Evolutionary conservation across 2,797 vertebrate genomes (phyloP).

Genomic region (Halcyon smyrnensis): DNA sequence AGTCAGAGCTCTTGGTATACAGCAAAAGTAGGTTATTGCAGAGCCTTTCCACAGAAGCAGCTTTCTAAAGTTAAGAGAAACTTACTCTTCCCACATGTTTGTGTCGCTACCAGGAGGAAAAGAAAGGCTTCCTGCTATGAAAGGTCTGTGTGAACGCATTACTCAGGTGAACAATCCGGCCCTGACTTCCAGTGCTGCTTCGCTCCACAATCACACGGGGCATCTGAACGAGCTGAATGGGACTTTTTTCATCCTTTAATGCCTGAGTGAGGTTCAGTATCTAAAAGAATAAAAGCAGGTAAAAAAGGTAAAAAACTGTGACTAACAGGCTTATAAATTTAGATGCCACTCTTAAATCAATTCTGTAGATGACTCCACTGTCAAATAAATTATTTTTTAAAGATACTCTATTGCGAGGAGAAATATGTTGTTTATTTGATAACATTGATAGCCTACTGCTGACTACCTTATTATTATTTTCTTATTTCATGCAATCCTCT

Average conservation of each 20-base stretch:
- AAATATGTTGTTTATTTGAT: neutral
- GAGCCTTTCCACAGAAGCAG: constrained; percentile 39
- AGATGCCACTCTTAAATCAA: neutral
- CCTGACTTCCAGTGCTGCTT: constrained; percentile 87
- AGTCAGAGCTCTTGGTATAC: constrained; percentile 49
- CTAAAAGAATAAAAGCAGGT: constrained; percentile 70
- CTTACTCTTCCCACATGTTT: neutral
- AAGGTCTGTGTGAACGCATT: constrained; percentile 95
- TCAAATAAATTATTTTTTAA: neutral
- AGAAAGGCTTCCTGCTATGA: constrained; percentile 95
- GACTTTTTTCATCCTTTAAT: constrained; percentile 90
- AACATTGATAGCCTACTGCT: neutral
- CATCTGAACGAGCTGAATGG: constrained; percentile 96
- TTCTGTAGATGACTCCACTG: neutral
- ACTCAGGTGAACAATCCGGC: constrained; percentile 88
- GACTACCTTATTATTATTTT: neutral
- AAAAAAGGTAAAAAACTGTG: neutral
- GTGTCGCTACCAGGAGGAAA: constrained; percentile 91
- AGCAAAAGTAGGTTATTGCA: constrained; percentile 57
- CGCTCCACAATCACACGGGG: constrained; percentile 94
- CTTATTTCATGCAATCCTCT: neutral
- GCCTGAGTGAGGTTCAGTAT: constrained; percentile 96
- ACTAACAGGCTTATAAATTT: neutral
- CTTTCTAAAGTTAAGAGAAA: constrained; percentile 26
- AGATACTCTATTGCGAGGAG: neutral